A percentile compares a stretch with the other conserved stretches of the same genome.
These are phyloP conservation scores for Oryzias woworae DNA, from an alignment of 2,113 vertebrate genomes.

Conservation along the genomic window DNA sequence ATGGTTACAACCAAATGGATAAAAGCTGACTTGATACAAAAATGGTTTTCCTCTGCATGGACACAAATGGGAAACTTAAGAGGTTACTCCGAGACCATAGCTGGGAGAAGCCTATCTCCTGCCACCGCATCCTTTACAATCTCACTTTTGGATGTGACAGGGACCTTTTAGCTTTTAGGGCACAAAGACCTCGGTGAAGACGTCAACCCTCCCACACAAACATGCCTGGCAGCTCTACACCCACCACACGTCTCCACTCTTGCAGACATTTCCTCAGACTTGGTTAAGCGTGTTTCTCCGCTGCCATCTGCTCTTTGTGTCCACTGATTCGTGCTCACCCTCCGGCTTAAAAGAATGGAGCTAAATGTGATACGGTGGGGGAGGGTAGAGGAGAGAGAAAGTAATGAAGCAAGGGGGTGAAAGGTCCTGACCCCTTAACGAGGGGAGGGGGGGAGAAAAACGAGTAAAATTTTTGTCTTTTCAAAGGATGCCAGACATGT, in stretches of 20 bases:
- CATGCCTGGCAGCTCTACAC: conserved; percentile 8
- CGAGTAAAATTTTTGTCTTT: conserved; percentile 58
- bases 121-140: neutral
- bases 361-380: conserved; percentile 45
- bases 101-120: too few species aligned
- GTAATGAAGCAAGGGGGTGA: conserved; percentile 7
- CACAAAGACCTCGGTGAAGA: conserved; percentile 1
- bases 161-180: conserved; percentile 8
- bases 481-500: conserved; percentile 70
- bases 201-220: conserved; percentile 18
- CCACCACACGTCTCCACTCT: conserved; percentile 5
- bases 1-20: too few species aligned
- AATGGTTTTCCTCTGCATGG: too few species aligned
- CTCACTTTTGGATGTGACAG: neutral
- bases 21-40: too few species aligned
- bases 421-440: conserved; percentile 37
- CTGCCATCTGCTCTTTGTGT: conserved; percentile 26
- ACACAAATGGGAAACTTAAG: too few species aligned
- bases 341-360: conserved; percentile 35
- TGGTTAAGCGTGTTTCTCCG: conserved; percentile 34
- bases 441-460: conserved; percentile 42
- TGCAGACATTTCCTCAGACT: conserved; percentile 35
- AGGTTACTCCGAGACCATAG: too few species aligned
- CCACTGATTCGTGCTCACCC: conserved; percentile 53
- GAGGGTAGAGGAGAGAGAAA: conserved; percentile 7